phyloP scores from a whole-genome alignment of 2,113 vertebrate species.

The Hippocampus guttulatus region DNA sequence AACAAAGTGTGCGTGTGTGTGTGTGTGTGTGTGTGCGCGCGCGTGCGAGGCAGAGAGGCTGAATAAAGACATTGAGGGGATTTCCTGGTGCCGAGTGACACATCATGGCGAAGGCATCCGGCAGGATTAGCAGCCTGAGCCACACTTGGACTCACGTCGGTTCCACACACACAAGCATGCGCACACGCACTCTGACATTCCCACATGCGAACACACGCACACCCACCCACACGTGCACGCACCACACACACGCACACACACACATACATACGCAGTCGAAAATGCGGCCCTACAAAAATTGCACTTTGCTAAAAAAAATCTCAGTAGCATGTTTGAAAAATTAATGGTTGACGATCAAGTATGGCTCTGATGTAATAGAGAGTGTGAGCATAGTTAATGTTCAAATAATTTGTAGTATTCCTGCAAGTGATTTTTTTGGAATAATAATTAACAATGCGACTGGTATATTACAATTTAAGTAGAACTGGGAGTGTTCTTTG shows the following conservation, averaged over 20 bases:
- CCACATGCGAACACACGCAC: no score
- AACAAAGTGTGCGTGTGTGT: neutral
- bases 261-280: neutral
- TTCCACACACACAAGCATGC: constrained; percentile 29
- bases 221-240: no score
- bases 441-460: no score
- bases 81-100: constrained; percentile 68
- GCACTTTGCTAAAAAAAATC: constrained; percentile 21
- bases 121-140: constrained; percentile 60
- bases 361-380: constrained; percentile 36
- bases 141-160: constrained; percentile 52
- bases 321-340: constrained; percentile 33
- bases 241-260: neutral
- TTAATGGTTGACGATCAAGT: constrained; percentile 51
- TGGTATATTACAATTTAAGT: no score
- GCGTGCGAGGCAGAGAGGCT: constrained; percentile 8
- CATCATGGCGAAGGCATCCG: constrained; percentile 72
- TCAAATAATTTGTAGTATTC: neutral
- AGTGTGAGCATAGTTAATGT: constrained; percentile 16
- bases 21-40: neutral
- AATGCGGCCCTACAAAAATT: constrained; percentile 4
- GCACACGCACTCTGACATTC: constrained; percentile 9
- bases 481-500: neutral
- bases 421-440: no score
- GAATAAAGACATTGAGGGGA: constrained; percentile 71